Conservation (phyloP, 2,113 vertebrate genomes). For the Heterochromis multidens region DNA sequence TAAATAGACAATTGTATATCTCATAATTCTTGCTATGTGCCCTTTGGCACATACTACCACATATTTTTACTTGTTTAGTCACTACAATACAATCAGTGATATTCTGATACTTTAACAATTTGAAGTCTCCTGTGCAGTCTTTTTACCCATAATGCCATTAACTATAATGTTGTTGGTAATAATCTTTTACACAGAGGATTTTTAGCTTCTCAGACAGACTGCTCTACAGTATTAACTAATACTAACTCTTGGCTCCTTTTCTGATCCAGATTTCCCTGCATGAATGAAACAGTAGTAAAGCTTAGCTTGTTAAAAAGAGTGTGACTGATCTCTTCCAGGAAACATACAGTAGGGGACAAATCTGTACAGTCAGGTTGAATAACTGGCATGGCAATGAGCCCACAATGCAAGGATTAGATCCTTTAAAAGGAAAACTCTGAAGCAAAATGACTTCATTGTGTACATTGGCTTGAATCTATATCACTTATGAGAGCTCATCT, state of each 20-base stretch:
- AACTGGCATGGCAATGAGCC: conserved; percentile 1
- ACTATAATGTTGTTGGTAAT: conserved; percentile 23
- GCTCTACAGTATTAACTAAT: conserved; percentile 56
- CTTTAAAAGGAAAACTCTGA: conserved; percentile 3
- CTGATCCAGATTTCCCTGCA: conserved; percentile 59
- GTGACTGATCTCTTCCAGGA: conserved; percentile 46
- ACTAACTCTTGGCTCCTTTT: conserved; percentile 39
- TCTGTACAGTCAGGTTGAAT: conserved; percentile 16
- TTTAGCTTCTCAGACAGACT: conserved; percentile 50
- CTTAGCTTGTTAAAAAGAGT: conserved; percentile 41
- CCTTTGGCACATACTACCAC: neutral
- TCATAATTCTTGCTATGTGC: neutral
- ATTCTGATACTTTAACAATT: conserved; percentile 6
- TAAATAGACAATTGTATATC: neutral
- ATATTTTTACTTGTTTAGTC: neutral
- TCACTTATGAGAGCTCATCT: conserved; percentile 1
- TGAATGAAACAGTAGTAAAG: conserved; percentile 64
- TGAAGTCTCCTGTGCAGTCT: neutral
- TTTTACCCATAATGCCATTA: conserved; percentile 18
- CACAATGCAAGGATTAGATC: conserved; percentile 30
- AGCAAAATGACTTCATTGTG: conserved; percentile 14
- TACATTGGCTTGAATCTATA: conserved; percentile 15
- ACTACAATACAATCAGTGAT: neutral
- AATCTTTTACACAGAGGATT: conserved; percentile 45
- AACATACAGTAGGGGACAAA: conserved; percentile 16